Percentiles rank a stretch among this genome's conserved stretches.
These are phyloP conservation scores for Harpagoxenus sublaevis DNA, from an alignment of 2,888 invertebrate genomes.

Conservation along the genomic window DNA sequence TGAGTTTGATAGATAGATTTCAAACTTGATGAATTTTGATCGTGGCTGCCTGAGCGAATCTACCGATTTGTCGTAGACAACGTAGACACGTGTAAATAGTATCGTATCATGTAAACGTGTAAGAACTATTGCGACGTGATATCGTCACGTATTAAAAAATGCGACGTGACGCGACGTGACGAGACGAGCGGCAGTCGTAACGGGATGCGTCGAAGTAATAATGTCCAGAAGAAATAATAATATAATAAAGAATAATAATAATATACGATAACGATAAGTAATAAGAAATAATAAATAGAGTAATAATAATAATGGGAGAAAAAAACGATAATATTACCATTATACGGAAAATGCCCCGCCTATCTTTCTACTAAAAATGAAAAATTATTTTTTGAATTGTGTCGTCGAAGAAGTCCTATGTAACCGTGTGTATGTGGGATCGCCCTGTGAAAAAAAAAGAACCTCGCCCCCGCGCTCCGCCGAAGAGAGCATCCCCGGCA, in stretches of 20 bases:
- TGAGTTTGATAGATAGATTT: conserved; percentile 25
- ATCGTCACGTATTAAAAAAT: conserved; percentile 20
- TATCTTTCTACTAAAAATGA: conserved; percentile 83
- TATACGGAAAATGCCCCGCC: conserved; percentile 80
- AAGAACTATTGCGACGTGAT: conserved; percentile 28
- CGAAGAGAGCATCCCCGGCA: conserved; percentile 35
- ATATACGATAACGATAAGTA: conserved; percentile 67
- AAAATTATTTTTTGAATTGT: conserved; percentile 84
- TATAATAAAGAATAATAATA: conserved; percentile 65
- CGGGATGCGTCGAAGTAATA: conserved; percentile 65
- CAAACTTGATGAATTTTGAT: conserved; percentile 24
- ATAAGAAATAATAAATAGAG: conserved; percentile 65
- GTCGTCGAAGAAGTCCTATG: conserved; percentile 78
- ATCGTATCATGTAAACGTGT: conserved; percentile 43
- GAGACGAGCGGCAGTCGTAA: conserved; percentile 55
- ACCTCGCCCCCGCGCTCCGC: conserved; percentile 45
- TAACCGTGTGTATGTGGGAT: conserved; percentile 74
- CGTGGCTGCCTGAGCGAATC: conserved; percentile 26
- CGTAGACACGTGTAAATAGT: conserved; percentile 78
- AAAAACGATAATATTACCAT: conserved; percentile 76
- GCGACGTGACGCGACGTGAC: conserved; percentile 61
- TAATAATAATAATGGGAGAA: conserved; percentile 68
- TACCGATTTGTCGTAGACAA: conserved; percentile 41
- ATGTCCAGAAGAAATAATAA: conserved; percentile 76
- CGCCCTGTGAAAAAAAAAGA: conserved; percentile 64